phyloP scores from a whole-genome alignment of 2,888 invertebrate genomes.

The Achlya flavicornis region DNA sequence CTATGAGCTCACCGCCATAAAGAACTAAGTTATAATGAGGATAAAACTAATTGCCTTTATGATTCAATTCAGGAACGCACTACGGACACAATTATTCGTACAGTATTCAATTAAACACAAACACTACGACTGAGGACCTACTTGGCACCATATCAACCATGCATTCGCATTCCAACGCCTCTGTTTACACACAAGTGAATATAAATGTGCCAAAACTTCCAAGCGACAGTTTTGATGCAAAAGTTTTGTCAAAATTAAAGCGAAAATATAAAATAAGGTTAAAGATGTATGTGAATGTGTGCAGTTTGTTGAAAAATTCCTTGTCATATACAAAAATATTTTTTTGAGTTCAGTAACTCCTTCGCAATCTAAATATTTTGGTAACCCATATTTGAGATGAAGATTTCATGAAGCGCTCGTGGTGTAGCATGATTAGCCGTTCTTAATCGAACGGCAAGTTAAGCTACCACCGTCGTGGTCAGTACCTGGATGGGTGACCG shows the following conservation, averaged over 20 bases:
- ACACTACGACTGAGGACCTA: slow-evolving; percentile 35
- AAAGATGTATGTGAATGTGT: not conserved
- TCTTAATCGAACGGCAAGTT: no score
- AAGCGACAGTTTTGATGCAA: slow-evolving; percentile 20
- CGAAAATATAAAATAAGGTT: slow-evolving; percentile 20
- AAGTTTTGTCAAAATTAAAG: slow-evolving; percentile 23
- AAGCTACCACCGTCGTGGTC: no score
- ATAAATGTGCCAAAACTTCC: slow-evolving; percentile 21
- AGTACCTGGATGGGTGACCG: no score
- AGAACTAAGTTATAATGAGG: not conserved
- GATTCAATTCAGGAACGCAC: not conserved
- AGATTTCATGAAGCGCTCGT: no score
- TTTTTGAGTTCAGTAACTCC: no score
- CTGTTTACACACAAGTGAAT: slow-evolving; percentile 42
- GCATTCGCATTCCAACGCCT: slow-evolving; percentile 40
- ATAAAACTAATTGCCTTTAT: not conserved
- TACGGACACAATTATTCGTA: slow-evolving; percentile 29
- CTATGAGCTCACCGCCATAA: not conserved
- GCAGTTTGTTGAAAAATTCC: not conserved
- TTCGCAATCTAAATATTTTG: no score
- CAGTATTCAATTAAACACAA: slow-evolving; percentile 43
- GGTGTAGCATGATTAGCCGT: no score
- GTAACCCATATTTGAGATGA: no score
- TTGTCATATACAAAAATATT: no score
- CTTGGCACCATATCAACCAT: slow-evolving; percentile 50